Conservation (phyloP, 2,888 invertebrate genomes). For the Desoria tigrina region DNA sequence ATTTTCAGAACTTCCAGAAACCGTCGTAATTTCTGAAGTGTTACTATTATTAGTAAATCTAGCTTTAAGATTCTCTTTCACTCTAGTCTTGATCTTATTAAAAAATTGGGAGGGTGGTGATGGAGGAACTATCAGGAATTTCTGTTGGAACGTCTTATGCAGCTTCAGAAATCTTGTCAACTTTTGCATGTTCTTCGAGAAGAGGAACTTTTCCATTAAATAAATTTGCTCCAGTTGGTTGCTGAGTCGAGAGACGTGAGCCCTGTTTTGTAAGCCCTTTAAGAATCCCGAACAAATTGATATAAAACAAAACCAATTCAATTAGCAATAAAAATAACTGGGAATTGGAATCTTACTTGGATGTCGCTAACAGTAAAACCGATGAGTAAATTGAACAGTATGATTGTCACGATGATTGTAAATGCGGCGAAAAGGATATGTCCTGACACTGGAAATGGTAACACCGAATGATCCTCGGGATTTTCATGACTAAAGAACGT, state of each 20-base stretch:
- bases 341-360: constrained; percentile 29
- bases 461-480: constrained; percentile 18
- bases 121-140: no score
- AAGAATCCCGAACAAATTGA: no score
- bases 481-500: constrained; percentile 26
- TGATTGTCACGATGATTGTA: constrained; percentile 46
- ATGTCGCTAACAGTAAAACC: constrained; percentile 51
- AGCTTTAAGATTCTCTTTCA: no score
- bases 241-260: constrained; percentile 39
- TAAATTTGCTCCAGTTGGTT: constrained; percentile 49
- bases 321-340: background rate
- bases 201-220: constrained; percentile 46
- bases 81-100: no score
- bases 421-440: constrained; percentile 44
- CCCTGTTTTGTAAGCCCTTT: constrained; percentile 42
- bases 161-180: no score
- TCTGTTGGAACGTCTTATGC: no score
- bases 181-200: constrained; percentile 6
- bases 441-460: constrained; percentile 44
- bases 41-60: no score
- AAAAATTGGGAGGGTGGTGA: no score
- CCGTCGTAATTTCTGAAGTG: no score
- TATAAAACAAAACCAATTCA: background rate
- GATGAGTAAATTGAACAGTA: constrained; percentile 49
- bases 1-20: no score